Evolutionary conservation across 1,140 invertebrate species (phyloP), one percentile per base, ranked within the genome.

Genomic region (Alviniconcha marisindica): DNA sequence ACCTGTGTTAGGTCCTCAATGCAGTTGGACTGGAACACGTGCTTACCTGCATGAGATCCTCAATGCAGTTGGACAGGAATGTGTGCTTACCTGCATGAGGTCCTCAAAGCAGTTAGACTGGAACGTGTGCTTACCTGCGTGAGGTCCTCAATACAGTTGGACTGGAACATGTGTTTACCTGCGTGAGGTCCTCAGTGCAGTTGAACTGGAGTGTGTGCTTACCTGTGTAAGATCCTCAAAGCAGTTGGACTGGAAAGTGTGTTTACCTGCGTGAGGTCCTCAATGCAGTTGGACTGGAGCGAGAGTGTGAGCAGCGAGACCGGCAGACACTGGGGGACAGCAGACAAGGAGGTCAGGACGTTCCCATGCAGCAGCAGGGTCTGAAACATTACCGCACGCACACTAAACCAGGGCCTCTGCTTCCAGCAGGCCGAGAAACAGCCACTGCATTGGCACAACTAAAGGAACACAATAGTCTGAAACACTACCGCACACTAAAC

Each of bases 281-380:
- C 94, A 69, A 98, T 95, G 87, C 95, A 96, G 93, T 98, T 98
- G 91, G 96, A 96, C 51, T 96, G 96, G 81, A 98, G 93, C 40
- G 96, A 97, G 38, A 98, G 92, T 60, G 95, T 96, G 85, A 95
- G 95, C 82, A 98, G 89, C 48, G 95, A 96, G 0, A 94, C 89
- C 14, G 97, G 97, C 85, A 98, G 93, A 91, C 96, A 97, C 82
- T 96, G 95, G 88, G 97, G 96, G 87, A 96, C 96, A 87, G 96
- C 95, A 31, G 95, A 94, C 69, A 98, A 93, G 89, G 96, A 96
- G 86, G 95, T 95, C 88, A 98, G 95, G 77, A 96, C 95, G 93
- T 98, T 98, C 66, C 96, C 96, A 93, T 98, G 96, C 74, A 98
- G 93, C 89, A 96, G 95, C 71, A 98, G 93, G 91, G 97, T 96